phyloP scores from a whole-genome alignment of 2,888 invertebrate genomes.

The Theristus sp. region DNA sequence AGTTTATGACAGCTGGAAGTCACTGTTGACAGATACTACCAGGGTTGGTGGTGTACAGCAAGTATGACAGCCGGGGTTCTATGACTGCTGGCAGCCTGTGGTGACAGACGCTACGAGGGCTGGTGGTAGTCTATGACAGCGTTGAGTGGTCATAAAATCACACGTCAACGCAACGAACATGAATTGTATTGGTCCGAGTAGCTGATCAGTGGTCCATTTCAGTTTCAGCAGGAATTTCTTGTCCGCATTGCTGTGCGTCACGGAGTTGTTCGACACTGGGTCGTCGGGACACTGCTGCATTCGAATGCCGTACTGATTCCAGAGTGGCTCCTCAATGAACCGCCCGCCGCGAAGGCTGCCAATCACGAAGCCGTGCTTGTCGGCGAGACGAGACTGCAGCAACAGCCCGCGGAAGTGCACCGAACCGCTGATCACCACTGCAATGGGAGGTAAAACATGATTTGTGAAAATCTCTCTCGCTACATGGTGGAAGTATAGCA shows the following conservation, averaged over 20 bases:
- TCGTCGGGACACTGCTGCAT: neutral
- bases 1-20: too few relatives aligned
- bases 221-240: neutral
- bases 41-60: too few relatives aligned
- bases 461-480: too few relatives aligned
- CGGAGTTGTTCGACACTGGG: neutral
- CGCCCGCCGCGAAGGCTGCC: neutral
- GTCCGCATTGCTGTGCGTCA: neutral
- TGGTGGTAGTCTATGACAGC: too few relatives aligned
- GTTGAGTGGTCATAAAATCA: too few relatives aligned
- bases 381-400: neutral
- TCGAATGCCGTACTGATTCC: neutral
- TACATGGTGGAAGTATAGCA: too few relatives aligned
- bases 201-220: neutral
- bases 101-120: too few relatives aligned
- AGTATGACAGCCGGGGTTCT: too few relatives aligned
- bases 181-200: neutral
- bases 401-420: neutral
- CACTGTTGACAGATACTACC: too few relatives aligned
- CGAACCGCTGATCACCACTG: slow-evolving; percentile 6
- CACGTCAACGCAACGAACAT: neutral
- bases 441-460: neutral
- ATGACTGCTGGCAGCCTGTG: too few relatives aligned
- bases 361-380: neutral
- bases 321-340: neutral